phyloP scores from a whole-genome alignment of 2,797 vertebrate genomes.

The Cuculus canorus region DNA sequence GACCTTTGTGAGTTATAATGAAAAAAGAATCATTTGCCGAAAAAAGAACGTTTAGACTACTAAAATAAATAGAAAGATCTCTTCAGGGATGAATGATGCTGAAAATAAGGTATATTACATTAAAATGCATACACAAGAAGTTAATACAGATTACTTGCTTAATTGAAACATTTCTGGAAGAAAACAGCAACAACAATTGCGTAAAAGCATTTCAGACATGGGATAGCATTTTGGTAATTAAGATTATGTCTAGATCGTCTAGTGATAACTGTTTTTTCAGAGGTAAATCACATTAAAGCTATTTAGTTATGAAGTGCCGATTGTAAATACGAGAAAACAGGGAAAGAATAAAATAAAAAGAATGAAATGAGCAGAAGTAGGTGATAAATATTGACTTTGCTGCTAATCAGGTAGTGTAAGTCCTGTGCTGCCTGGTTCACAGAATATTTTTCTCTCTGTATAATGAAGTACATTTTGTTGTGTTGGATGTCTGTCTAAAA shows the following conservation, averaged over 20 bases:
- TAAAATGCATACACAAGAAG: slow-evolving; percentile 11
- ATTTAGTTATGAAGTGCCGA: slow-evolving; percentile 24
- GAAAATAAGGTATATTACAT: slow-evolving; percentile 52
- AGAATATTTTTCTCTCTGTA: slow-evolving; percentile 49
- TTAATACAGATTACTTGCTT: slow-evolving; percentile 42
- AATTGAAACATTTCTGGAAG: slow-evolving; percentile 49
- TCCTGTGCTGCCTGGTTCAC: slow-evolving; percentile 38
- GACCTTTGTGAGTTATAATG: not conserved
- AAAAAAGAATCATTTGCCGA: not conserved
- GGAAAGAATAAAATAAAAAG: slow-evolving; percentile 18
- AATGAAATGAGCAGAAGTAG: slow-evolving; percentile 31
- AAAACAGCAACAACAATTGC: slow-evolving; percentile 34
- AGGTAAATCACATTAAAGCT: slow-evolving; percentile 14
- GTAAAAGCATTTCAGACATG: slow-evolving; percentile 25
- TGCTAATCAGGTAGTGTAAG: slow-evolving; percentile 43
- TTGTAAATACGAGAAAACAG: slow-evolving; percentile 40
- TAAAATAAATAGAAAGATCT: slow-evolving; percentile 45
- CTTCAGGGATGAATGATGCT: slow-evolving; percentile 42
- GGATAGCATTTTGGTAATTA: slow-evolving; percentile 51
- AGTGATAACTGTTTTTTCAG: not conserved
- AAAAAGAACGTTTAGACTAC: slow-evolving; percentile 14
- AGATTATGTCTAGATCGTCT: slow-evolving; percentile 42
- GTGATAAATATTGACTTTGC: slow-evolving; percentile 54
- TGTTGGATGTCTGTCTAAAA: slow-evolving; percentile 65
- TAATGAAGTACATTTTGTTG: slow-evolving; percentile 62